Evolutionary conservation across 92 coral and sea anemone genomes (phyloP), one percentile per base, ranked within the genome.

Genomic region (Phenganax subtilis): DNA sequence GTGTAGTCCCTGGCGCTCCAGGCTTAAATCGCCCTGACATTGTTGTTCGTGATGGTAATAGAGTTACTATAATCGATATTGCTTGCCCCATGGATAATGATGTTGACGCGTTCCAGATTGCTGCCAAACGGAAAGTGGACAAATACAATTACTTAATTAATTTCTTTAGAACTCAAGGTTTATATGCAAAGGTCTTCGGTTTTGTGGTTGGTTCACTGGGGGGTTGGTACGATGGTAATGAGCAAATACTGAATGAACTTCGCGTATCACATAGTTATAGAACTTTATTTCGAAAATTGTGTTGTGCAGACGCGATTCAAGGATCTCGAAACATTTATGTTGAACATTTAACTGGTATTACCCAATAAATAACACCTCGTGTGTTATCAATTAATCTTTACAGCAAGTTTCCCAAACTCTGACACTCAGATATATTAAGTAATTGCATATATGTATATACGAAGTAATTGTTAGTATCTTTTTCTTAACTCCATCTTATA

Each of bases 121-220:
- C 84, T 27, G 84, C 75, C 60, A 47, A 64, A 25, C 60, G 75
- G 25, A 80, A 80, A 44, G 30, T 52, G 9, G 62, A 80, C 15
- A 80, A 80, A 59, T 80, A 80, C 51, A 12, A 65, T 8, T 59
- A 80, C 62, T 37, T 80, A 31, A 66, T 47, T 11, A 63, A 80
- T 44, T 17, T 12, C 31, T 80, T 80, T 51, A 10, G 30, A 30
- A 8, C 17, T 6, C 62, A 54, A 10, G 73, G 73, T 44, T 16
- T 44, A 55, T 7, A 64, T 14, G 57, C 61, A 44, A 80, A 69
- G 15, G 62, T 68, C 15, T 71, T 80, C 11, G 63, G 51, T n/a
- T 80, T 80, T 53, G 75, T 80, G 9, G 67, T 80, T 44, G 84
- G 84, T 66, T 55, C 84, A 51, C 84, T 80, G 51, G 84, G 84